These are phyloP conservation scores for Lophotriccus pileatus DNA, from an alignment of 2,797 vertebrate genomes.

Conservation along the genomic window DNA sequence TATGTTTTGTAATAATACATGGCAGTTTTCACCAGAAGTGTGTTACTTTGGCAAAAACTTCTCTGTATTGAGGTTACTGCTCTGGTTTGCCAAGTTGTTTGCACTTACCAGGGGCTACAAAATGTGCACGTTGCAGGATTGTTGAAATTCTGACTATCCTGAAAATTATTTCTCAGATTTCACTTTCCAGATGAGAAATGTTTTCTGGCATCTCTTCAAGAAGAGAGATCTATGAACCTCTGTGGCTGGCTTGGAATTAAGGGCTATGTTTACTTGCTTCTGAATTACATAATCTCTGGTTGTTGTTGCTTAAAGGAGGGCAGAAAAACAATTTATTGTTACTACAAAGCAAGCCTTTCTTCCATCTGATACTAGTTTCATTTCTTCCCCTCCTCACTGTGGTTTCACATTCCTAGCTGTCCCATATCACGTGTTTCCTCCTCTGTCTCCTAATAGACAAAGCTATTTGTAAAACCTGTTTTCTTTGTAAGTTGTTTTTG, in stretches of 20 bases:
- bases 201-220: not conserved
- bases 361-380: not conserved
- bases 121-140: fast-evolving
- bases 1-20: not conserved
- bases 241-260: not conserved
- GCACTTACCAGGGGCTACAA: not conserved
- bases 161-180: not conserved
- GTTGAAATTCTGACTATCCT: not conserved
- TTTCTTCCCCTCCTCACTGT: not conserved
- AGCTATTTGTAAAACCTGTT: not conserved
- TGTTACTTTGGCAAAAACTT: not conserved
- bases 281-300: not conserved
- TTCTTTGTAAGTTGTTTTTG: not conserved
- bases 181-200: not conserved
- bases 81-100: not conserved
- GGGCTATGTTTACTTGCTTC: not conserved
- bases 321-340: not conserved
- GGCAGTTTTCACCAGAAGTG: not conserved
- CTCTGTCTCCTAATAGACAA: not conserved
- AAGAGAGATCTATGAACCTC: not conserved
- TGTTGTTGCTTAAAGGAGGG: not conserved
- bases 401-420: not conserved
- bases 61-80: not conserved
- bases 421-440: not conserved
- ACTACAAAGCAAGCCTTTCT: not conserved